Evolutionary conservation across 1,140 invertebrate genomes (phyloP), one percentile per base, ranked within the genome.

Genomic region (Trachymyrmex cornetzi): DNA sequence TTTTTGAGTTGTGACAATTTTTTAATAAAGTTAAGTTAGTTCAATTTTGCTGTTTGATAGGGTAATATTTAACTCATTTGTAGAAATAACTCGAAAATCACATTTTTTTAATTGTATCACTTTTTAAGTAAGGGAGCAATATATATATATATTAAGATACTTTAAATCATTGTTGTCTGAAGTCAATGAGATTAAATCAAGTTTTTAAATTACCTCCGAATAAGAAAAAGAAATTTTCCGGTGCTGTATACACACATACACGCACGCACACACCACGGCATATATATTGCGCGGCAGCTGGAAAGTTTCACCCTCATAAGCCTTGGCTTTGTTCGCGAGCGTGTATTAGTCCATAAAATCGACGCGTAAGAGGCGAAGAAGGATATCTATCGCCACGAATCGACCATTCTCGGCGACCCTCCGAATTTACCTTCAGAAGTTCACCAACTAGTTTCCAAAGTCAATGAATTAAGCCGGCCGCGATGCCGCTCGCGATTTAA

Each of bases 401-500:
- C 77, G 77, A 69, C 64, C 34, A 59, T 67, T 67, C 64, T 14
- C 38, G 44, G 77, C 63, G 53, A 69, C 77, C 27, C 77, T 71
- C 38, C 75, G 44, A 81, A 84, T 86, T 79, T 71, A 63, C 86
- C 77, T 87, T 55, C 27, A 57, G 16, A 59, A 72, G 66, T 87
- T 85, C 57, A 50, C 69, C 64, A 84, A 87, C 79, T 87, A 84
- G 86, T 87, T 87, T 87, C 67, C 80, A 61, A 87, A 87, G 86
- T 85, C 86, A 84, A 87, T 87, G 86, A 87, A 87, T 87, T 87
- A 84, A 87, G 59, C 80, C 55, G 55, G 38, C 69, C 53, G 80
- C 80, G 80, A 82, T 82, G 67, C 67, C 80, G 67, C 55, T 84
- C 55, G 80, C 80, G 80, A 84, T 84, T 84, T 84, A 84, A 84